Base-by-base conservation (phyloP, 2,888 invertebrate species). In the Cylloceria caligata region DNA sequence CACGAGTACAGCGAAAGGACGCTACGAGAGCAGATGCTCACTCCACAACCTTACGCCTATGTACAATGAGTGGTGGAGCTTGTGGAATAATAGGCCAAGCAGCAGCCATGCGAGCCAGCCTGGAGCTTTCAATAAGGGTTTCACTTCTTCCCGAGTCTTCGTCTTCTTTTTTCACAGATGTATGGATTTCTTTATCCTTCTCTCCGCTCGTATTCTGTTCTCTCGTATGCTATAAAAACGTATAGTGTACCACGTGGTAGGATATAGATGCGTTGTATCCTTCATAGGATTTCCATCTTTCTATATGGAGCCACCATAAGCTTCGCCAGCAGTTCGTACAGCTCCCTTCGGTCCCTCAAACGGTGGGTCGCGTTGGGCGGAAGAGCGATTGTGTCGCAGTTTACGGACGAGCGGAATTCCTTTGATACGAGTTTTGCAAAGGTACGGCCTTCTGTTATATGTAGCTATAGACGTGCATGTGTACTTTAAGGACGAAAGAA, bases 31-130 rank as follows among this genome's bases (percentile, higher is more conserved):
- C 89, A 89, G 89, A 89, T 89, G 89, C 89, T 89, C 89, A 88
- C 86, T 86, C 88, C 71, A 84, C 88, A 88, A 88, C 87, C 88
- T 89, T 88, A 89, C 89, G 89, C 89, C 89, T 86, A 80, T 84
- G 83, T 80, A 89, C 88, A 89, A 89, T 88, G 85, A 88, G 76
- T 84, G 86, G 81, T 83, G 85, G 86, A 86, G 85, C 86, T 83
- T 74, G 86, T 87, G 86, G 87, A 89, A 88, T 89, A 88, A 89
- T 88, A 86, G 89, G 85, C 84, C 85, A 83, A 83, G 83, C 87
- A 87, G 84, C 30, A 81, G 81, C 39, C 78, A 68, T 67, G 73
- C 39, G 69, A 72, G 72, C 60, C 57, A 69, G 73, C 52, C 52
- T 62, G 57, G 52, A 62, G 80, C 84, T 84, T 79, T 81, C 85